Conservation (phyloP, 2,113 vertebrate species). For the Antechinus stuartii region DNA sequence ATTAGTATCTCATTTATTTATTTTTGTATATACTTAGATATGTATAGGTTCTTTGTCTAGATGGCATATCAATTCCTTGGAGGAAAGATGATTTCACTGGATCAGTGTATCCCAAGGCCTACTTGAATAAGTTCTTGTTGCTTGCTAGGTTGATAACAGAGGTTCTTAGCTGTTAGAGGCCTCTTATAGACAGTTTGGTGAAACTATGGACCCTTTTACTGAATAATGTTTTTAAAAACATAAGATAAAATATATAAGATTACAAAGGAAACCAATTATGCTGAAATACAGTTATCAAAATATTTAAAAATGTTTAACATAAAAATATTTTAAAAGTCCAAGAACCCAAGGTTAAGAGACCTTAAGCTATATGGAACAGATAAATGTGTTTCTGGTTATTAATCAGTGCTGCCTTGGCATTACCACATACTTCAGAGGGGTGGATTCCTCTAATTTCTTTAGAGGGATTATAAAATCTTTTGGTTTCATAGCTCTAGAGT, state of each 20-base stretch:
- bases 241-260: background rate
- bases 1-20: background rate
- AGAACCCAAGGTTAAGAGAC: background rate
- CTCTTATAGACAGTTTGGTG: background rate
- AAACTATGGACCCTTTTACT: background rate
- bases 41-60: background rate
- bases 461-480: background rate
- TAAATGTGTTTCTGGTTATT: background rate
- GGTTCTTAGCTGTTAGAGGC: background rate
- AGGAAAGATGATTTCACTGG: background rate
- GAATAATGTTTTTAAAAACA: background rate
- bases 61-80: constrained; percentile 7
- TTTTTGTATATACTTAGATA: background rate
- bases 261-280: background rate
- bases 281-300: background rate
- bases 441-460: too few species aligned
- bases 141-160: background rate
- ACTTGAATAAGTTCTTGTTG: background rate
- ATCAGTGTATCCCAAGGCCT: background rate
- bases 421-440: background rate
- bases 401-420: background rate
- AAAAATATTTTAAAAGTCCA: background rate
- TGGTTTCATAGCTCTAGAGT: background rate
- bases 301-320: background rate
- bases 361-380: background rate